These are phyloP conservation scores for Lanius ludovicianus DNA, from an alignment of 2,113 vertebrate genomes.

Conservation along the genomic window DNA sequence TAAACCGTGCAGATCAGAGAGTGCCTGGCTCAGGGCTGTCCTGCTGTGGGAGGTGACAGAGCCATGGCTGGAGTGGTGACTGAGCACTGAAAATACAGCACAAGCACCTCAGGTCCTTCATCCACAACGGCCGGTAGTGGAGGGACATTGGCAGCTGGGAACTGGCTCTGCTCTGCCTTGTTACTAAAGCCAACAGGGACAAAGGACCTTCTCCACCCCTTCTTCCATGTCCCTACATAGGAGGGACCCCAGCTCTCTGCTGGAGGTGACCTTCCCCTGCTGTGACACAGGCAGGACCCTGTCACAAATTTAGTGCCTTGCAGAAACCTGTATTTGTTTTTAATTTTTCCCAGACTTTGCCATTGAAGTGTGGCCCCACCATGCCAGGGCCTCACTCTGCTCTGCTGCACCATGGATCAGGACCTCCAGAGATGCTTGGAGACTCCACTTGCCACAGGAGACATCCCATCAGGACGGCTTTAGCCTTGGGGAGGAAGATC, in stretches of 20 bases:
- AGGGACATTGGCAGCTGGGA: fast-evolving
- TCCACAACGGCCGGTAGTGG: fast-evolving
- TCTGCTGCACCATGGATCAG: not conserved
- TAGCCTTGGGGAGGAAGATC: not conserved
- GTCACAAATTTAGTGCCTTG: not conserved
- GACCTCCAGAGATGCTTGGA: fast-evolving
- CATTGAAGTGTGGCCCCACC: fast-evolving
- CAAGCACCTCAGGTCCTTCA: not conserved
- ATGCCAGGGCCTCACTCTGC: fast-evolving
- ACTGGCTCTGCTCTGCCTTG: not conserved
- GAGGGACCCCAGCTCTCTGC: not conserved
- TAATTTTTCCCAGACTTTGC: not conserved
- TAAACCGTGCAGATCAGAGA: not conserved
- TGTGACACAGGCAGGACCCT: fast-evolving
- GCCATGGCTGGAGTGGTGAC: not conserved
- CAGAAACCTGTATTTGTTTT: not conserved
- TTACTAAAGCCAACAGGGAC: not conserved
- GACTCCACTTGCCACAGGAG: not conserved
- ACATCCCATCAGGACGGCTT: fast-evolving
- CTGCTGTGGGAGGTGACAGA: not conserved
- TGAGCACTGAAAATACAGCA: not conserved
- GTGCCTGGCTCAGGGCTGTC: not conserved
- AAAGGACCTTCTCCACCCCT: not conserved
- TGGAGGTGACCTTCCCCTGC: not conserved
- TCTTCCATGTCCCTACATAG: fast-evolving